Evolutionary conservation across 1,140 invertebrate genomes (phyloP).

Genomic region (Penaeus vannamei): DNA sequence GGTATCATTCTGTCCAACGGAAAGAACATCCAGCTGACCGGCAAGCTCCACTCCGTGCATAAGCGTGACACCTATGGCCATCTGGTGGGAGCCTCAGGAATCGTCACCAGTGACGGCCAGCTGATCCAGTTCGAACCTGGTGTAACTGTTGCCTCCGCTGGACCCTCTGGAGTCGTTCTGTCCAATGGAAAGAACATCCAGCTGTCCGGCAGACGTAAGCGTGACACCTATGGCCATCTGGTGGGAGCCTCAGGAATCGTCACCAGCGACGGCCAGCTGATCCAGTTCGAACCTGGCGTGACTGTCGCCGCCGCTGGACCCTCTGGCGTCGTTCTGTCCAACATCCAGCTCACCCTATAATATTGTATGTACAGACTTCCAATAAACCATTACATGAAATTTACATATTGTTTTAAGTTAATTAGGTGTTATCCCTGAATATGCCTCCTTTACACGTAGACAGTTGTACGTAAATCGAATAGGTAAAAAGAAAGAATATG

Average conservation of each 20-base stretch:
- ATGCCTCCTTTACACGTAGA: no score
- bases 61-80: not conserved
- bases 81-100: slow-evolving; percentile 27
- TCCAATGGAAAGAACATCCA: slow-evolving; percentile 50
- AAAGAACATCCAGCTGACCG: slow-evolving; percentile 27
- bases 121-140: slow-evolving; percentile 34
- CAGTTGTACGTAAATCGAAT: no score
- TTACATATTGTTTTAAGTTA: no score
- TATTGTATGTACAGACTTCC: no score
- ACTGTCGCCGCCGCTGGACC: slow-evolving; percentile 17
- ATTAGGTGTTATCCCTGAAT: no score
- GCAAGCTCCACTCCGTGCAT: not conserved
- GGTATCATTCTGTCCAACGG: no score
- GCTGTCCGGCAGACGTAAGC: not conserved
- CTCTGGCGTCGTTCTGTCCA: slow-evolving; percentile 43
- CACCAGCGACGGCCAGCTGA: no score
- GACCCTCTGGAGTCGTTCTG: slow-evolving; percentile 33
- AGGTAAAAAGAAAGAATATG: no score
- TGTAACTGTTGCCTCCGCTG: slow-evolving; percentile 18
- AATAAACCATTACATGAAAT: no score
- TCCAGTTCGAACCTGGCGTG: not conserved
- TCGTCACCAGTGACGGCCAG: slow-evolving; percentile 3
- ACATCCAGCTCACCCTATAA: slow-evolving; percentile 29
- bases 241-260: not conserved
- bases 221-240: not conserved